Evolutionary conservation across 2,888 invertebrate genomes (phyloP).

Genomic region (Aradus depressus): DNA sequence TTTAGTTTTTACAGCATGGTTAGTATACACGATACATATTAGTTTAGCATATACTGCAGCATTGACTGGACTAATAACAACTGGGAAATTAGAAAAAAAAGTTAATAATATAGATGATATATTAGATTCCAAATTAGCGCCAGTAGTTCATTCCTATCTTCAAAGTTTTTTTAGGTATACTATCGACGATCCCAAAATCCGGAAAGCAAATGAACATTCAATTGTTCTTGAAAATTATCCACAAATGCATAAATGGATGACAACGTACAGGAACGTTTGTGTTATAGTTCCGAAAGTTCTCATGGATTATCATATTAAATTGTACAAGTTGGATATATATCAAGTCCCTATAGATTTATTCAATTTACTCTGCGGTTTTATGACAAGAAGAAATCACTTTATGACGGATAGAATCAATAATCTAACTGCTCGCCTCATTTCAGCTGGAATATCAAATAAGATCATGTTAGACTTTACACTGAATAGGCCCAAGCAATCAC

Average conservation of each 20-base stretch:
- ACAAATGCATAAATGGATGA: neutral
- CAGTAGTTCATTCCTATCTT: neutral
- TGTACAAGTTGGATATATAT: slow-evolving; percentile 7
- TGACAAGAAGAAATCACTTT: slow-evolving; percentile 11
- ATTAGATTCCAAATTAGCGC: neutral
- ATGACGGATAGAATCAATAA: neutral
- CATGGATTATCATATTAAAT: slow-evolving; percentile 1
- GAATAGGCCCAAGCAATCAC: no score
- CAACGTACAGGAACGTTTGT: neutral
- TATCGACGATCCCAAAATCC: neutral
- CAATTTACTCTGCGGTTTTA: neutral
- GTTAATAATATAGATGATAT: slow-evolving; percentile 1
- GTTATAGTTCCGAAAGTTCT: slow-evolving; percentile 1
- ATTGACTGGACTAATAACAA: slow-evolving; percentile 7
- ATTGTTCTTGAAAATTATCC: neutral
- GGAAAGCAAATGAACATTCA: neutral
- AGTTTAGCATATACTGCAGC: slow-evolving; percentile 9
- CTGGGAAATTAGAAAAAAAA: slow-evolving; percentile 6
- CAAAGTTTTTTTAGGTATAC: neutral
- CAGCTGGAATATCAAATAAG: slow-evolving; percentile 1
- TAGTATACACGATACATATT: slow-evolving; percentile 4
- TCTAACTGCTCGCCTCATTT: neutral
- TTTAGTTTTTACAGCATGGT: neutral
- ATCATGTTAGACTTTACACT: slow-evolving; percentile 2
- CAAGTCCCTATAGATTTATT: slow-evolving; percentile 1